phyloP scores from a whole-genome alignment of 1,140 invertebrate species.

The Pseudomyrmex gracilis region DNA sequence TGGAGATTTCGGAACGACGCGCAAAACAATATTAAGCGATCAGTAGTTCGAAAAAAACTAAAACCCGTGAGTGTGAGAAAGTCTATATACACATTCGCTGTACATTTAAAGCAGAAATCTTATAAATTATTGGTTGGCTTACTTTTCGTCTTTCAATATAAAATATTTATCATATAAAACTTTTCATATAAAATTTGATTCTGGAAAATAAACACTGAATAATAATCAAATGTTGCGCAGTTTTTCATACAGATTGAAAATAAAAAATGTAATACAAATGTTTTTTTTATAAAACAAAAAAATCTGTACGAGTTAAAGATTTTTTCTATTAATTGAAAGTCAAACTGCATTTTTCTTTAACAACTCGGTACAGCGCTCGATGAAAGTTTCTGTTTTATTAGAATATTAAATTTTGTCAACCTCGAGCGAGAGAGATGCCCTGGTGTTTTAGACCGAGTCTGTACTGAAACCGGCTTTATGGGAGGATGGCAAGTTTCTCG shows the following conservation, averaged over 20 bases:
- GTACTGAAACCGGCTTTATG: slow-evolving; percentile 48
- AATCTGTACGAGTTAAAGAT: too few species aligned
- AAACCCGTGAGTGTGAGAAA: not conserved
- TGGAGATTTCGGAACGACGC: slow-evolving; percentile 27
- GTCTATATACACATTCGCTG: not conserved
- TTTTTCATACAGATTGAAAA: too few species aligned
- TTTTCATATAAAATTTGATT: too few species aligned
- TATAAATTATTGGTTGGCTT: not conserved
- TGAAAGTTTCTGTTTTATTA: slow-evolving; percentile 11
- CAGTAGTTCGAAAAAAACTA: not conserved
- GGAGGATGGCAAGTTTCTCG: slow-evolving; percentile 45
- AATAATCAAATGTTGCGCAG: too few species aligned
- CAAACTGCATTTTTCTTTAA: not conserved
- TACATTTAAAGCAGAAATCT: not conserved
- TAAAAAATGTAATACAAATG: too few species aligned
- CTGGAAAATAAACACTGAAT: too few species aligned
- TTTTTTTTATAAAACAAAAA: too few species aligned
- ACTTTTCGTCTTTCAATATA: not conserved
- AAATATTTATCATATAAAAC: too few species aligned
- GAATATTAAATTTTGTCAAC: slow-evolving; percentile 10
- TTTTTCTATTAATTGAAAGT: not conserved
- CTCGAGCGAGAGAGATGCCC: not conserved
- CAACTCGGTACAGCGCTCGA: not conserved
- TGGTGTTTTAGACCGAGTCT: slow-evolving; percentile 11
- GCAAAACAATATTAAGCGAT: not conserved